Base-by-base conservation (phyloP, 2,888 invertebrate species). In the Sminthurinus aureus region DNA sequence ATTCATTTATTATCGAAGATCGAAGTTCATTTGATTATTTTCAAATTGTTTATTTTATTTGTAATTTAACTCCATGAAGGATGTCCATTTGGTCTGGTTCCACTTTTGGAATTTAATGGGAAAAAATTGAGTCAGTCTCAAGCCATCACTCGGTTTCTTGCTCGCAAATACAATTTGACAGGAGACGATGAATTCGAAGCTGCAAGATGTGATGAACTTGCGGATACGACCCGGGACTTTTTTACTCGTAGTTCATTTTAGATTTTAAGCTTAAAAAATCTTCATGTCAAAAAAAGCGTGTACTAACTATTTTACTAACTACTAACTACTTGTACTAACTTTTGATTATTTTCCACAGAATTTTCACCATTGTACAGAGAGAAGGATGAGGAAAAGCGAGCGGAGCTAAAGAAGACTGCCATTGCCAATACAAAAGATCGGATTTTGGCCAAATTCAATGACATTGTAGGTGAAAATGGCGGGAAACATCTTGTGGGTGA, bases 81-180 rank as follows among this genome's bases (percentile, higher is more conserved):
- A 12, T 85, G 85, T 64, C 87, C 87, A 11, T 89, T 86, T 74
- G 87, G 89, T 0, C 87, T 85, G 71, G 78, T 88, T 15, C 89
- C 89, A 0, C 86, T 89, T 2, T 82, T 89, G 22, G 85, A 88
- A 84, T 87, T 88, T 26, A 88, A 87, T 0, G 89, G 87, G 0
- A 79, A 86, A 71, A 85, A 84, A 9, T 84, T 89, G 13, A 85
- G 85, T 18, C 89, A 89, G 79, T 87, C 88, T 4, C 86, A 86
- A 38, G 86, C 88, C 20, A 89, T 89, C 66, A 86, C 85, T 51
- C 85, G 89, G 6, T 89, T 86, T 77, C 82, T 89, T 38, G 89
- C 88, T 0, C 84, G 85, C 69, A 87, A 87, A 82, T 88, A 84
- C 51, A 71, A 85, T 3, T 75, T 88, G 79, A 81, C 77, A 64